Evolutionary conservation across 1,140 invertebrate species (phyloP).

Genomic region (Drosophila saltans): DNA sequence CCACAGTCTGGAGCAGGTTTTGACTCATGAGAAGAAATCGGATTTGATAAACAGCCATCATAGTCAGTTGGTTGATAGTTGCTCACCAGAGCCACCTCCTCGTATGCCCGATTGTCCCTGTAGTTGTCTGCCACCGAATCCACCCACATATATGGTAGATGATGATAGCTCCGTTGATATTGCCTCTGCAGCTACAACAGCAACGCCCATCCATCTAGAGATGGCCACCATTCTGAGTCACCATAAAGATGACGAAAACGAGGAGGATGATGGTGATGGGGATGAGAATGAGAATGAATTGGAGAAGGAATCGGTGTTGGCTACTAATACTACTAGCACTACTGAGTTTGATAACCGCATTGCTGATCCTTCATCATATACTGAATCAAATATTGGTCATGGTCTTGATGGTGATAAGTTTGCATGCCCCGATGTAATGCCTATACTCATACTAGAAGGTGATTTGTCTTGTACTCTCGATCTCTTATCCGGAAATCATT

Average conservation of each 20-base stretch:
- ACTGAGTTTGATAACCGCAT: conserved; percentile 51
- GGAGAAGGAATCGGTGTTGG: neutral
- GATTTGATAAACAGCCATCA: neutral
- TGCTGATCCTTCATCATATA: conserved; percentile 34
- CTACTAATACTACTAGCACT: conserved; percentile 26
- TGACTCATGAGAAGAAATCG: conserved; percentile 59
- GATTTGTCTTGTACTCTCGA: conserved; percentile 66
- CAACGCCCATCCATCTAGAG: conserved; percentile 36
- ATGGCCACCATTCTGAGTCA: conserved; percentile 36
- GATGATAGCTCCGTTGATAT: conserved; percentile 33
- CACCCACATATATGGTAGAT: conserved; percentile 33
- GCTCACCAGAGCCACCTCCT: conserved; percentile 75
- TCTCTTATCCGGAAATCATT: conserved; percentile 41
- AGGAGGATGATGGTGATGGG: conserved; percentile 23
- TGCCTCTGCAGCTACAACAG: conserved; percentile 36
- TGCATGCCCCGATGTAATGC: conserved; percentile 83
- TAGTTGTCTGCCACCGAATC: conserved; percentile 47
- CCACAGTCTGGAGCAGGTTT: conserved; percentile 63
- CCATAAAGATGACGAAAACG: conserved; percentile 21
- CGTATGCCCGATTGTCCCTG: conserved; percentile 81
- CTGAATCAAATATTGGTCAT: conserved; percentile 30
- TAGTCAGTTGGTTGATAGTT: conserved; percentile 33
- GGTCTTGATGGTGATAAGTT: conserved; percentile 48
- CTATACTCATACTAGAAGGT: conserved; percentile 83
- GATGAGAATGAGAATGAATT: conserved; percentile 22